Evolutionary conservation across 2,888 invertebrate genomes (phyloP), one percentile per base, ranked within the genome.

Genomic region (Caenorhabditis macrosperma): DNA sequence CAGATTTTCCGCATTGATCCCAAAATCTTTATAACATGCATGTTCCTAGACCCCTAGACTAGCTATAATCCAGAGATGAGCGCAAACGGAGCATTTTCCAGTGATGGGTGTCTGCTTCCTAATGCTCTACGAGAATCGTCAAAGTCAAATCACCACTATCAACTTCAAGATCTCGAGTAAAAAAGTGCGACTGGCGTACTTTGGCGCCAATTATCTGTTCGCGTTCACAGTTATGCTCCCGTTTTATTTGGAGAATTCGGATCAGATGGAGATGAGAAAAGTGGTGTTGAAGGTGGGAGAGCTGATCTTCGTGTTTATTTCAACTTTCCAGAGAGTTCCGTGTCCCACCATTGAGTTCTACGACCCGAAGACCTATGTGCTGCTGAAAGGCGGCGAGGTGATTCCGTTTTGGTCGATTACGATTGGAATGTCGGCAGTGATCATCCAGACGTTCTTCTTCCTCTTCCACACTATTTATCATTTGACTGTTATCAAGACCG

Each of bases 301-400:
- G 17, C 12, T 20, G 26, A 26, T 6, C 6, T 3, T n/a, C 9
- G 9, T 44, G 30, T 30, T 59, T 59, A 46, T 41, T 17, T 2
- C 15, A 28, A 10, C n/a, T n/a, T 22, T 61, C 46, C 74, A 74
- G 67, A 28, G 63, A 24, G 68, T 68, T 17, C 68, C 67, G 15
- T 76, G 76, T 26, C 76, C 76, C 12, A 76, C 76, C 9, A 55
- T 68, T 28, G 76, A 76, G 22, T 77, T 77, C 44, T 69, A 33
- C 48, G 54, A 63, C 9, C 22, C 38, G 1, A 67, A 63, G 41
- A 59, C 67, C n/a, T 76, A 67, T 46, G 77, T 64, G 5, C 64
- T 77, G 2, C 26, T 77, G 15, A 60, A 55, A 33, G 64, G 69
- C 22, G 77, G 66, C 12, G 69, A 77, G 28, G 22, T 57, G 0